Evolutionary conservation across 2,113 vertebrate genomes (phyloP).

Genomic region (Hippolais icterina): DNA sequence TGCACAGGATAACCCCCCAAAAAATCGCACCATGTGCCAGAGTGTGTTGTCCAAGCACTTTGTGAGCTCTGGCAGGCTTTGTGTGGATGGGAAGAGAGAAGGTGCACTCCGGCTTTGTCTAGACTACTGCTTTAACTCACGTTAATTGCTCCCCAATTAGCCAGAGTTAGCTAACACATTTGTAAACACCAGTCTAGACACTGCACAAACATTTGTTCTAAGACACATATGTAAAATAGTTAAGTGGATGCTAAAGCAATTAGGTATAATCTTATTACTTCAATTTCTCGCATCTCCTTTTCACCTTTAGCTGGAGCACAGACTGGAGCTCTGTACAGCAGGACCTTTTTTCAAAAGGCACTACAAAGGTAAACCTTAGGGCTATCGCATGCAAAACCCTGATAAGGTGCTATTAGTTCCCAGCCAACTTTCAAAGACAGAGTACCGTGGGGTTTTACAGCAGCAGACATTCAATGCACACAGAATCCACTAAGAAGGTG

Average conservation of each 20-base stretch:
- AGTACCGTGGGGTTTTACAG: neutral
- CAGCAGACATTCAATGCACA: neutral
- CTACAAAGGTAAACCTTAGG: conserved; percentile 55
- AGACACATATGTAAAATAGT: conserved; percentile 35
- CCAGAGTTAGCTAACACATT: conserved; percentile 16
- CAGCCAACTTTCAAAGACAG: conserved; percentile 43
- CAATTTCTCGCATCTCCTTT: neutral
- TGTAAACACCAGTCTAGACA: conserved; percentile 49
- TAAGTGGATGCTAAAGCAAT: conserved; percentile 50
- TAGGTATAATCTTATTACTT: conserved; percentile 38
- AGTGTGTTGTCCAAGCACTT: neutral
- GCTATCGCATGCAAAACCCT: conserved; percentile 47
- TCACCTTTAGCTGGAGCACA: neutral
- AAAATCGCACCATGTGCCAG: neutral
- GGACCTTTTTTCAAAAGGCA: neutral
- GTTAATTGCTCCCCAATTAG: conserved; percentile 60
- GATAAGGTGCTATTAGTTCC: conserved; percentile 59
- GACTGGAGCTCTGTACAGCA: neutral
- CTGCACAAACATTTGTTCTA: conserved; percentile 59
- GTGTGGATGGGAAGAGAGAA: neutral
- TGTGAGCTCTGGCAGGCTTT: neutral
- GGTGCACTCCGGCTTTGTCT: neutral
- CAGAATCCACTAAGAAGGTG: conserved; percentile 5
- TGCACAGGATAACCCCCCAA: neutral
- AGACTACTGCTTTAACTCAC: neutral